These are phyloP conservation scores for Brachyalestes nurse DNA, from an alignment of 2,797 vertebrate species.

Conservation along the genomic window DNA sequence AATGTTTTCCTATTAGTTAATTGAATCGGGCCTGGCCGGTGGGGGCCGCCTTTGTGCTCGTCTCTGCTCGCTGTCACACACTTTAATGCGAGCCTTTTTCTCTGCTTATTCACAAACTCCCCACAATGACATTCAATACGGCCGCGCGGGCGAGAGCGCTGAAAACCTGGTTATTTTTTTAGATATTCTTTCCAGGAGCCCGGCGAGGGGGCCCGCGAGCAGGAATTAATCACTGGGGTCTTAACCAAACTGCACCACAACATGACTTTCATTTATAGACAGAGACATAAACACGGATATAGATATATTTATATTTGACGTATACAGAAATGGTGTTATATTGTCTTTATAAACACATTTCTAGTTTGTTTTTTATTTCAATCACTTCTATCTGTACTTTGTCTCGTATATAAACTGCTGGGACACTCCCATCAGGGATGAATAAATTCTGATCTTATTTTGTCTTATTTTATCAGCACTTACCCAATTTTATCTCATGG, in stretches of 20 bases:
- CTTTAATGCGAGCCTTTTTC: slow-evolving; percentile 99
- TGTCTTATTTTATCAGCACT: too few species aligned
- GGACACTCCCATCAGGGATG: too few species aligned
- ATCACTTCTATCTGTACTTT: too few species aligned
- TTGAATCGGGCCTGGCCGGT: slow-evolving; percentile 96
- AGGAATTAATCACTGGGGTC: slow-evolving; percentile 89
- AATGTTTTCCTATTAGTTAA: slow-evolving; percentile 99
- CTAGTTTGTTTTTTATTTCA: too few species aligned
- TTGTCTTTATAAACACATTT: too few species aligned
- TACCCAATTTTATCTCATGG: too few species aligned
- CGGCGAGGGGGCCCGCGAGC: slow-evolving; percentile 85
- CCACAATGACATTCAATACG: slow-evolving; percentile 99
- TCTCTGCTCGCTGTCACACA: slow-evolving; percentile 99
- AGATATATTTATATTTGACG: too few species aligned
- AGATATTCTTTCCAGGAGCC: slow-evolving; percentile 93
- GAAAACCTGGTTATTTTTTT: slow-evolving; percentile 98
- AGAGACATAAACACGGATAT: too few species aligned
- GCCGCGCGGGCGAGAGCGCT: slow-evolving; percentile 86
- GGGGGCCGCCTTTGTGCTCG: slow-evolving; percentile 97
- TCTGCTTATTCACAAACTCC: slow-evolving; percentile 99
- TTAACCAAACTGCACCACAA: slow-evolving; percentile 91
- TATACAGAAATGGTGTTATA: too few species aligned
- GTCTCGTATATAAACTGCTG: too few species aligned
- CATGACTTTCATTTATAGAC: too few species aligned
- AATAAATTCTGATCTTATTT: too few species aligned